Conservation (phyloP, 2,888 invertebrate genomes). For the Congeria kusceri region DNA sequence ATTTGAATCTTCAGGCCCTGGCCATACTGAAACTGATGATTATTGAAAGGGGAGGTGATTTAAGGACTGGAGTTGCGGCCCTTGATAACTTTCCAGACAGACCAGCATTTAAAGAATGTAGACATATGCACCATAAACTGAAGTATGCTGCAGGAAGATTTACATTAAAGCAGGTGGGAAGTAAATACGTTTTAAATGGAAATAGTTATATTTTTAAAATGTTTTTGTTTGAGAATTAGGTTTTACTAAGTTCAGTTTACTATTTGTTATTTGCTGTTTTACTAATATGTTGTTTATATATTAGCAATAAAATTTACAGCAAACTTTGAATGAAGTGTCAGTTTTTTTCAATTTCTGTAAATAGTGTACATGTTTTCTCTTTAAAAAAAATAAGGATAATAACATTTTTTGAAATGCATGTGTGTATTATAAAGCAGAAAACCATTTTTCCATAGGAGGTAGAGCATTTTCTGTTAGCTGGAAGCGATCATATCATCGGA, state of each 20-base stretch:
- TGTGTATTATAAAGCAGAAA: too few relatives aligned
- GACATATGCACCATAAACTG: slow-evolving; percentile 64
- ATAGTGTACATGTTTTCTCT: too few relatives aligned
- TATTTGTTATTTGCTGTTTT: too few relatives aligned
- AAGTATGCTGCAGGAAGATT: slow-evolving; percentile 66
- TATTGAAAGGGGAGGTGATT: slow-evolving; percentile 67
- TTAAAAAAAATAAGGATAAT: neutral
- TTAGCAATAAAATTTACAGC: too few relatives aligned
- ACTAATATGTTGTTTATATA: too few relatives aligned
- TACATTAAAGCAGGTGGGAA: slow-evolving; percentile 66
- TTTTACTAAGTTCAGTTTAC: too few relatives aligned
- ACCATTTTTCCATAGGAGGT: slow-evolving; percentile 70
- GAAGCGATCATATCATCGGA: slow-evolving; percentile 33
- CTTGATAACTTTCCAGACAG: slow-evolving; percentile 80
- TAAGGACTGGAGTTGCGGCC: slow-evolving; percentile 64
- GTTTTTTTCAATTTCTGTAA: too few relatives aligned
- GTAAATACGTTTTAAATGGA: too few relatives aligned
- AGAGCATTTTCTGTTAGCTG: slow-evolving; percentile 68
- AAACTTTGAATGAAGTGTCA: too few relatives aligned
- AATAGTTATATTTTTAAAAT: too few relatives aligned
- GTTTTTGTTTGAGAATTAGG: too few relatives aligned
- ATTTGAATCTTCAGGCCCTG: slow-evolving; percentile 49
- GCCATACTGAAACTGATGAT: slow-evolving; percentile 70
- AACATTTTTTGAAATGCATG: too few relatives aligned
- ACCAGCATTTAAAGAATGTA: slow-evolving; percentile 57